These are phyloP conservation scores for Glomeris maerens DNA, from an alignment of 1,140 invertebrate genomes.

Conservation along the genomic window DNA sequence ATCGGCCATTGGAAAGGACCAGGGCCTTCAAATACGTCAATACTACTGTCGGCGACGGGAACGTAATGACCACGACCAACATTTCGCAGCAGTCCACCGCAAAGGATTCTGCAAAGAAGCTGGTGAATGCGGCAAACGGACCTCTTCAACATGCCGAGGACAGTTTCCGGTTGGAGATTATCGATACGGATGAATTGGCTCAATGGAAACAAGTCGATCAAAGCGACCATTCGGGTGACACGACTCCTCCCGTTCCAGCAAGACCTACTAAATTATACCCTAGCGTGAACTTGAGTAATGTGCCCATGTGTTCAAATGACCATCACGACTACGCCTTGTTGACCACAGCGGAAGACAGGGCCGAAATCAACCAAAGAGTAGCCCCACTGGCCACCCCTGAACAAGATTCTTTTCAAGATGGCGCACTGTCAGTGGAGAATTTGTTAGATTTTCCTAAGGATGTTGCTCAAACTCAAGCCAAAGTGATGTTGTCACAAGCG, in stretches of 20 bases:
- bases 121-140: slow-evolving; percentile 19
- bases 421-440: slow-evolving; percentile 27
- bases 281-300: background rate
- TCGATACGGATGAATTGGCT: slow-evolving; percentile 51
- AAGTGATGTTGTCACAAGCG: too few species aligned
- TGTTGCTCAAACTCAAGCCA: too few species aligned
- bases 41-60: slow-evolving; percentile 16
- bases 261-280: too few species aligned
- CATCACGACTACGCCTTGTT: slow-evolving; percentile 3
- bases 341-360: slow-evolving; percentile 13
- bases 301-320: background rate
- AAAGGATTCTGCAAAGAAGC: slow-evolving; percentile 21
- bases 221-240: background rate
- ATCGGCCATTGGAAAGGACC: slow-evolving; percentile 31
- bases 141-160: slow-evolving; percentile 43
- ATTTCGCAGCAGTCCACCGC: slow-evolving; percentile 17
- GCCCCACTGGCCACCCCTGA: slow-evolving; percentile 45
- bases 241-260: background rate
- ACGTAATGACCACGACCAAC: slow-evolving; percentile 12
- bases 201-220: too few species aligned
- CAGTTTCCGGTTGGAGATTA: slow-evolving; percentile 58
- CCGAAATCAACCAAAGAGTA: slow-evolving; percentile 13
- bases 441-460: too few species aligned
- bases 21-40: slow-evolving; percentile 23
- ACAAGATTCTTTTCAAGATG: slow-evolving; percentile 42